These are phyloP conservation scores for Chelidonichthys spinosus DNA, from an alignment of 2,797 vertebrate genomes.

Conservation along the genomic window DNA sequence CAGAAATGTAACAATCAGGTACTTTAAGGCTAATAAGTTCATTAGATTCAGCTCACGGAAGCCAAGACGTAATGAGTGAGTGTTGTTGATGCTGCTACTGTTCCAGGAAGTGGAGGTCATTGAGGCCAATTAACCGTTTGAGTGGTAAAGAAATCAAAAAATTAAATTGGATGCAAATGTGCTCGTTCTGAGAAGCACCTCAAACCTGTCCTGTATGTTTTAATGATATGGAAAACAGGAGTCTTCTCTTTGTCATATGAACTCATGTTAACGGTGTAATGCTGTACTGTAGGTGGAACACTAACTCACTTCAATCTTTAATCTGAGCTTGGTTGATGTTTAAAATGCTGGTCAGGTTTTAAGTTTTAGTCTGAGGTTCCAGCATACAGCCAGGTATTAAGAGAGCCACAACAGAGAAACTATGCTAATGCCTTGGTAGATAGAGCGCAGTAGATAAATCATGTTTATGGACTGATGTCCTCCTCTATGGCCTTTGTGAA, in stretches of 20 bases:
- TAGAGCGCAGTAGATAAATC: conserved; percentile 73
- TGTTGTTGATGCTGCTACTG: conserved; percentile 42
- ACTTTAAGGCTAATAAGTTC: conserved; percentile 28
- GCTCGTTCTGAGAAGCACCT: background rate
- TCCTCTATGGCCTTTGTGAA: conserved; percentile 68
- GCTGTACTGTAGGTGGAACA: conserved; percentile 15
- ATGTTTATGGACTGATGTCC: conserved; percentile 75
- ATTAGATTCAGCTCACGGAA: conserved; percentile 41
- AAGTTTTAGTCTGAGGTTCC: conserved; percentile 41
- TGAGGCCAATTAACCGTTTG: conserved; percentile 26
- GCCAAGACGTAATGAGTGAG: conserved; percentile 39
- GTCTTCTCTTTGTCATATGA: no score
- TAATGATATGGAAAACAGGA: conserved; percentile 1
- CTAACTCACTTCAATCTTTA: conserved; percentile 15
- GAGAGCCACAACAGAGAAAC: conserved; percentile 58
- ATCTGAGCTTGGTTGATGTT: conserved; percentile 40
- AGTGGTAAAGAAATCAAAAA: conserved; percentile 14
- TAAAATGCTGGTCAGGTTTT: conserved; percentile 60
- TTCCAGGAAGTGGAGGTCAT: conserved; percentile 43
- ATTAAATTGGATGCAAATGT: conserved; percentile 14
- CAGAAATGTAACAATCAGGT: conserved; percentile 39
- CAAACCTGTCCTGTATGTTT: background rate
- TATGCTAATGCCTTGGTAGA: conserved; percentile 71
- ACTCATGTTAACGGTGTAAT: background rate
- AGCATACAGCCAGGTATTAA: conserved; percentile 62